A percentile compares a stretch with the other conserved stretches of the same genome.
phyloP scores from a whole-genome alignment of 2,797 vertebrate species.

The Tenualosa ilisha region DNA sequence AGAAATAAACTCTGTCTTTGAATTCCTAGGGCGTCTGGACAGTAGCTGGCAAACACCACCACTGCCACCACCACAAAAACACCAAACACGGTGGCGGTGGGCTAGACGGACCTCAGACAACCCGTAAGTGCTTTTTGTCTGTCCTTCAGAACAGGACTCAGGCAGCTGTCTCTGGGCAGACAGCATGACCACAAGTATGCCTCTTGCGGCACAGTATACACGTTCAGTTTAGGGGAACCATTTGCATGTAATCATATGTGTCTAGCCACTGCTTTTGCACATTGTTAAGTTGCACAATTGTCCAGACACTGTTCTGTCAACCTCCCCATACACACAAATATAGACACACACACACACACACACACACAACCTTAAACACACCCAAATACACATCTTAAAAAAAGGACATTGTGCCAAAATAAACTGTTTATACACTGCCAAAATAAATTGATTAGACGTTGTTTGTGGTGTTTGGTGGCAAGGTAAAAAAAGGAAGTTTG shows the following conservation, averaged over 20 bases:
- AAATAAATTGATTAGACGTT: background rate
- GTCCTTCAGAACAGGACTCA: background rate
- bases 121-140: background rate
- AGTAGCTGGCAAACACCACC: background rate
- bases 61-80: no score
- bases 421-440: background rate
- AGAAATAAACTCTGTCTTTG: background rate
- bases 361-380: background rate
- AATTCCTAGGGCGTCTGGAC: background rate
- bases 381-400: background rate
- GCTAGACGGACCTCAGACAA: background rate
- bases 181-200: background rate
- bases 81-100: background rate
- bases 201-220: background rate
- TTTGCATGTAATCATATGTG: conserved; percentile 9
- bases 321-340: background rate
- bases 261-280: background rate
- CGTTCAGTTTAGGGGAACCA: background rate
- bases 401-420: background rate
- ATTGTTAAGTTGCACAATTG: background rate
- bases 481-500: conserved; percentile 8
- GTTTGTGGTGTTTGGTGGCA: background rate
- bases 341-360: background rate
- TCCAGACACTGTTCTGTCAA: background rate
- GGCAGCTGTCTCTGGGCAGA: conserved; percentile 9